These are phyloP conservation scores for Mythimna ferrago DNA, from an alignment of 2,888 invertebrate genomes.

Conservation along the genomic window DNA sequence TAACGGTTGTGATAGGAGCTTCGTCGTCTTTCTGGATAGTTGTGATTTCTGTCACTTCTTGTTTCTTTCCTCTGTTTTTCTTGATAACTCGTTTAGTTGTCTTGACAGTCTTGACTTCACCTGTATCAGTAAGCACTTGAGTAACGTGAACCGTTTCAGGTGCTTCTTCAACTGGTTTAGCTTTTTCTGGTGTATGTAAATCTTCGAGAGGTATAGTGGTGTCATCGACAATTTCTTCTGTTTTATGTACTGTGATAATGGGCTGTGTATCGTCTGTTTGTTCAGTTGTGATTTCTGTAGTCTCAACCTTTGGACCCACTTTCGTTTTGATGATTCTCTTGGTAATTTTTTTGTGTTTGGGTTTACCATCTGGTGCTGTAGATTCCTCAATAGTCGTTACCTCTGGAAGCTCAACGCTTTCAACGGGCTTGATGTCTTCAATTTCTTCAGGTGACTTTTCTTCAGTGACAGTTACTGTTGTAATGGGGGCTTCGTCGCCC, in stretches of 20 bases:
- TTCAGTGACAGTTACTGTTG: conserved; percentile 43
- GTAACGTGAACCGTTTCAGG: conserved; percentile 66
- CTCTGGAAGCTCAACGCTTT: conserved; percentile 65
- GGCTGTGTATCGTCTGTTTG: conserved; percentile 65
- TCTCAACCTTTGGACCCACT: conserved; percentile 69
- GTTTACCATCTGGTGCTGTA: conserved; percentile 64
- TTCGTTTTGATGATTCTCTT: conserved; percentile 73
- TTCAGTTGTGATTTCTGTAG: conserved; percentile 58
- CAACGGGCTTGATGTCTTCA: conserved; percentile 6
- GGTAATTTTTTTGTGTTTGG: conserved; percentile 71
- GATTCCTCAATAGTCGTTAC: conserved; percentile 75
- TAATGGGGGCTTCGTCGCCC: conserved; percentile 62
- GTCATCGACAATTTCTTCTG: conserved; percentile 60
- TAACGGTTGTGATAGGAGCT: conserved; percentile 60
- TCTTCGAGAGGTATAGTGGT: conserved; percentile 53
- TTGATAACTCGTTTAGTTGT: conserved; percentile 67
- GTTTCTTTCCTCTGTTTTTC: conserved; percentile 66
- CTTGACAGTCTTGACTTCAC: conserved; percentile 61
- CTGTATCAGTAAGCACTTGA: conserved; percentile 61
- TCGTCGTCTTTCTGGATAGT: conserved; percentile 59
- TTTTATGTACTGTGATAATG: conserved; percentile 69
- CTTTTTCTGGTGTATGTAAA: conserved; percentile 45
- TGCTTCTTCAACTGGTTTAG: conserved; percentile 61
- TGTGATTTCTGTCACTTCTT: conserved; percentile 65
- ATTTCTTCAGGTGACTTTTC: conserved; percentile 11